phyloP scores from a whole-genome alignment of 2,888 invertebrate genomes.

The Epirrhoe alternata region DNA sequence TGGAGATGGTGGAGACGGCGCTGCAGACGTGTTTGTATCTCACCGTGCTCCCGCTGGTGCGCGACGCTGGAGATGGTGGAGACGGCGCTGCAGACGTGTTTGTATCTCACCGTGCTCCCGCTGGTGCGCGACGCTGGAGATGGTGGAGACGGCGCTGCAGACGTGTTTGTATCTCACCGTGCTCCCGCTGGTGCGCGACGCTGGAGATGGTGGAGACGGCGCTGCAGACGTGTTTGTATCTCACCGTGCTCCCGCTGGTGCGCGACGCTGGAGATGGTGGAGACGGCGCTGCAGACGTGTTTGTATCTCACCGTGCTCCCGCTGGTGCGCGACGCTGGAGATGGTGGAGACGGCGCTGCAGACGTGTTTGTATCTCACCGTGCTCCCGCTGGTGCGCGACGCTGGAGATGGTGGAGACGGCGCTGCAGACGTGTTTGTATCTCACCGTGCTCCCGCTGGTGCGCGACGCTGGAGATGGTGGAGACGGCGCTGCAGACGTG shows the following conservation, averaged over 20 bases:
- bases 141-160: constrained; percentile 97
- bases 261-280: constrained; percentile 97
- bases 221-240: constrained; percentile 96
- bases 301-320: too few species aligned
- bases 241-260: too few species aligned
- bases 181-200: constrained; percentile 95
- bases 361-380: too few species aligned
- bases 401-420: constrained; percentile 97
- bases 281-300: constrained; percentile 98
- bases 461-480: constrained; percentile 97
- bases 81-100: constrained; percentile 97
- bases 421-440: constrained; percentile 97
- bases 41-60: too few species aligned
- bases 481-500: constrained; percentile 98
- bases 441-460: too few species aligned
- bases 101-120: too few species aligned
- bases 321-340: constrained; percentile 95
- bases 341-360: constrained; percentile 98
- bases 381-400: constrained; percentile 97
- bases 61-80: constrained; percentile 97
- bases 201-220: constrained; percentile 98
- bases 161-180: too few species aligned
- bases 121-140: constrained; percentile 96
- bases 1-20: constrained; percentile 97
- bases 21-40: too few species aligned